Evolutionary conservation across 1,140 invertebrate species (phyloP).

Genomic region (Drosophila seguyi): DNA sequence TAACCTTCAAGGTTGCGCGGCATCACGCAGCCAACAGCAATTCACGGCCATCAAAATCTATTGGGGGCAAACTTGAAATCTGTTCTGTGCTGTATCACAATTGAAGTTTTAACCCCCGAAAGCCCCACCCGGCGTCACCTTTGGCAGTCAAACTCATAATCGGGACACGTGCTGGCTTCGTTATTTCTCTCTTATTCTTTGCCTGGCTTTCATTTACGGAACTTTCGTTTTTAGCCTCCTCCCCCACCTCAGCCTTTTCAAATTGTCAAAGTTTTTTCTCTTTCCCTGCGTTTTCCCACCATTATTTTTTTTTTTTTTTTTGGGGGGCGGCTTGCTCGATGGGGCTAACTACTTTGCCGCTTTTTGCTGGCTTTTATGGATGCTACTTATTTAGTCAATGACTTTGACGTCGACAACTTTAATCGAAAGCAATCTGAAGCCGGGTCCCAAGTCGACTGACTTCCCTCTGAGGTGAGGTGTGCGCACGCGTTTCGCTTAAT

Average conservation of each 20-base stretch:
- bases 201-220: slow-evolving; percentile 50
- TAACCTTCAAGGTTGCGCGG: slow-evolving; percentile 15
- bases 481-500: slow-evolving; percentile 79
- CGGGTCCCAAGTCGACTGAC: slow-evolving; percentile 1
- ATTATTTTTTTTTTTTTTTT: slow-evolving; percentile 1
- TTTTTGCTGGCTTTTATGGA: slow-evolving; percentile 66
- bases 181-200: slow-evolving; percentile 63
- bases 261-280: slow-evolving; percentile 79
- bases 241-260: slow-evolving; percentile 22
- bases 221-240: slow-evolving; percentile 13
- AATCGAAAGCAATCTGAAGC: slow-evolving; percentile 72
- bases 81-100: slow-evolving; percentile 29
- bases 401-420: slow-evolving; percentile 80
- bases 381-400: slow-evolving; percentile 82
- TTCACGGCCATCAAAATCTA: slow-evolving; percentile 47
- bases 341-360: slow-evolving; percentile 68
- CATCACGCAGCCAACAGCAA: slow-evolving; percentile 30
- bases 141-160: slow-evolving; percentile 62
- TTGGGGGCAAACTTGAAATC: slow-evolving; percentile 49
- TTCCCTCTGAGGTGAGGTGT: slow-evolving; percentile 57
- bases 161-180: slow-evolving; percentile 77
- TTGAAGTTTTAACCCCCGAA: slow-evolving; percentile 32
- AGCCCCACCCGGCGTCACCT: slow-evolving; percentile 35
- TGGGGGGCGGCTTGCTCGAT: neutral
- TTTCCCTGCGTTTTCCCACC: neutral